Evolutionary conservation across 2,888 invertebrate genomes (phyloP).

Genomic region (Cerastis rubricosa): DNA sequence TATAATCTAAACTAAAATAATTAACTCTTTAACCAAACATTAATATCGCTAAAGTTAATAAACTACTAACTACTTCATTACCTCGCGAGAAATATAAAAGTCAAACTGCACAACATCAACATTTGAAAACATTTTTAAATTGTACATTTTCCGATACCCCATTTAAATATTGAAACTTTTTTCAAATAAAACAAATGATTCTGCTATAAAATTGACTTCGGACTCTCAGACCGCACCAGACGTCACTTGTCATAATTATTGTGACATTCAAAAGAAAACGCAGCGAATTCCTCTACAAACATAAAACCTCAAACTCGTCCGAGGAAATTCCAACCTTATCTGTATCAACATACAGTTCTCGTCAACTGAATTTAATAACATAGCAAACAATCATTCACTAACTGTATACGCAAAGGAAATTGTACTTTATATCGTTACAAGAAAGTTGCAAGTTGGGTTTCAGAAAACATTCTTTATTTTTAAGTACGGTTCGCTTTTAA

Average conservation of each 20-base stretch:
- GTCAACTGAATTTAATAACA: conserved; percentile 21
- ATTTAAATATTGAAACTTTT: conserved; percentile 53
- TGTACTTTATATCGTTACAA: conserved; percentile 9
- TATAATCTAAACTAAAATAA: no score
- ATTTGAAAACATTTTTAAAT: conserved; percentile 35
- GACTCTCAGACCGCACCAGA: conserved; percentile 57
- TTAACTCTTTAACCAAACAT: neutral
- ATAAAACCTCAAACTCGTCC: neutral
- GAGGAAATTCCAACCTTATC: conserved; percentile 41
- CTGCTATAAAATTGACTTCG: conserved; percentile 60
- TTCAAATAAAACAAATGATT: conserved; percentile 56
- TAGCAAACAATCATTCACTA: conserved; percentile 38
- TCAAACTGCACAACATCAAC: conserved; percentile 26
- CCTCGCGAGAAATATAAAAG: conserved; percentile 6
- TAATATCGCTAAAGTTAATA: neutral
- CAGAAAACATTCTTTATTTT: conserved; percentile 42
- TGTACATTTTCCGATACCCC: conserved; percentile 31
- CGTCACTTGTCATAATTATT: conserved; percentile 71
- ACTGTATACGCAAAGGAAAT: conserved; percentile 30
- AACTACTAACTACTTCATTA: no score
- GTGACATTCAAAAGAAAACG: conserved; percentile 69
- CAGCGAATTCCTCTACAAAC: conserved; percentile 54
- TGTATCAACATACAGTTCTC: neutral
- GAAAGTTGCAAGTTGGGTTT: conserved; percentile 36
- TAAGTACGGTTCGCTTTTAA: conserved; percentile 67